Evolutionary conservation across 2,113 vertebrate genomes (phyloP), one percentile per base, ranked within the genome.

Genomic region (Barnardius zonarius): DNA sequence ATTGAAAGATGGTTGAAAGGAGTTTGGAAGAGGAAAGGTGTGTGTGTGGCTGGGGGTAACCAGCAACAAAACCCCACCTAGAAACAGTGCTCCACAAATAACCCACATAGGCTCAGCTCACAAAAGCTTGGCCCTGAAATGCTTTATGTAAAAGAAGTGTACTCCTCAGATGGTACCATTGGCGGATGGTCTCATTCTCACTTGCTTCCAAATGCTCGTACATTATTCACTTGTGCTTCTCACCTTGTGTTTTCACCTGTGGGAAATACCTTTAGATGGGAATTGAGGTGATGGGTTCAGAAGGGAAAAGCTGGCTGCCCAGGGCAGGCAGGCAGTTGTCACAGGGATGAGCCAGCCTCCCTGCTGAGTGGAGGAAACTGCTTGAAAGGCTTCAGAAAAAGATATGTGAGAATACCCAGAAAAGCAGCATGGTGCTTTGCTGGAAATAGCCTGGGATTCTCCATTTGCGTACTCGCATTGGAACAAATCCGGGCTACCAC

Each of bases 401-500:
- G 5, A 62, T 6, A 17, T 6, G 31, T 67, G 62, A 41, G 51
- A 72, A 62, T 24, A 88, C n/a, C 8, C 20, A n/a, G 28, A 41
- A 74, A 35, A n/a, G 2, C 28, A 0, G 4, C 15, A 7, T 0
- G 15, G 28, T 35, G 28, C 39, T 85, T n/a, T 30, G 6, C 22
- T 63, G 48, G 30, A 41, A 59, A 6, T 17, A 37, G 43, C 31
- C 23, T 35, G 66, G 23, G 86, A 30, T 31, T 39, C 15, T 64
- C 14, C 1, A 0, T 17, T 7, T 13, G 54, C 10, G 3, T 10
- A 5, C 57, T n/a, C 1, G 0, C 17, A 2, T 25, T 0, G 0
- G 27, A 33, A 28, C 13, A 44, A 7, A 33, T 14, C 28, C 10
- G 19, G n/a, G 73, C 27, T 17, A 9, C 24, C 11, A 1, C 2